Percentiles rank a stretch among this genome's conserved stretches.
Conservation (phyloP, 2,888 invertebrate species). For the Octodonta nipae region DNA sequence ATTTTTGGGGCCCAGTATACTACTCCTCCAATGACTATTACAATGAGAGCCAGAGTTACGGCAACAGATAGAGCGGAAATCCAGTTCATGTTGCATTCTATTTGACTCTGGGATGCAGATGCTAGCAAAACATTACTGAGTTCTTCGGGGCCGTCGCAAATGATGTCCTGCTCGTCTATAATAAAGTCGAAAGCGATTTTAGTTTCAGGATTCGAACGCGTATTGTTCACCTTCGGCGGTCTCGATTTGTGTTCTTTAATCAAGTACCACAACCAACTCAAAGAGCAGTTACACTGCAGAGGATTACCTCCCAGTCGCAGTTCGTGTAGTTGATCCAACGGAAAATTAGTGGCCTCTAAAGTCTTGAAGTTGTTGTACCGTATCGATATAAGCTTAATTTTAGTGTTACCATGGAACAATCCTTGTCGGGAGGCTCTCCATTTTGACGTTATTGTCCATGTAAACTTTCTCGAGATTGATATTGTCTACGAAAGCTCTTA, state of each 20-base stretch:
- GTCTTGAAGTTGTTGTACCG: constrained; percentile 62
- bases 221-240: constrained; percentile 8
- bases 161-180: constrained; percentile 45
- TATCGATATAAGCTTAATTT: constrained; percentile 61
- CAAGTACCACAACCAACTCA: constrained; percentile 75
- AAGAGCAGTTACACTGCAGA: constrained; percentile 72
- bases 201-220: constrained; percentile 2
- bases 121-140: constrained; percentile 41
- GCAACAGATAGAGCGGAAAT: constrained; percentile 45
- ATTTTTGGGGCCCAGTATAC: constrained; percentile 29
- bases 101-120: constrained; percentile 48
- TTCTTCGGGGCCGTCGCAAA: constrained; percentile 46
- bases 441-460: constrained; percentile 62
- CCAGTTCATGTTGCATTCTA: constrained; percentile 50
- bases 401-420: constrained; percentile 72
- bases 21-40: constrained; percentile 25
- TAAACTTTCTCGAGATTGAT: constrained; percentile 66
- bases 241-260: constrained; percentile 31
- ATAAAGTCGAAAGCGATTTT: constrained; percentile 29
- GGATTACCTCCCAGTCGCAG: constrained; percentile 72
- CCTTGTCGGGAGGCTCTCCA: constrained; percentile 64
- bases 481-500: constrained; percentile 72
- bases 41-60: constrained; percentile 26
- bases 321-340: constrained; percentile 61
- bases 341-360: constrained; percentile 68